A percentile compares a stretch with the other conserved stretches of the same genome.
phyloP scores from a whole-genome alignment of 2,888 invertebrate species.

The Nephrocerus scutellatus region DNA sequence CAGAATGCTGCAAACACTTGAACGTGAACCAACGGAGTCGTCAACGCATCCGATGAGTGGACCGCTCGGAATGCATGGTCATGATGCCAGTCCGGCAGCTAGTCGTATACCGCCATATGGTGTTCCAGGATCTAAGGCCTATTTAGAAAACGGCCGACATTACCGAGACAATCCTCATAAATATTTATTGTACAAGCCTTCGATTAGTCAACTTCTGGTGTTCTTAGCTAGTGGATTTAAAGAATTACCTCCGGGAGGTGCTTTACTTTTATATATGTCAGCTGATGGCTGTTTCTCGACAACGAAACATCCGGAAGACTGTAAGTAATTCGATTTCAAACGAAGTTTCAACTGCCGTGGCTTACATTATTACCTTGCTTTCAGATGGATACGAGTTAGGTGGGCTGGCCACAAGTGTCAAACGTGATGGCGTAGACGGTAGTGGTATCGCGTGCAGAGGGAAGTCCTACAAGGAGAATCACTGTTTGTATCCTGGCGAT shows the following conservation, averaged over 20 bases:
- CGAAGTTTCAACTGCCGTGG: slow-evolving; percentile 2
- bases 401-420: slow-evolving; percentile 82
- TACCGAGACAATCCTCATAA: slow-evolving; percentile 92
- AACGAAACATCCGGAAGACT: slow-evolving; percentile 80
- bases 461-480: slow-evolving; percentile 57
- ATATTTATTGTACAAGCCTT: slow-evolving; percentile 91
- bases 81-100: slow-evolving; percentile 49
- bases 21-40: slow-evolving; percentile 83
- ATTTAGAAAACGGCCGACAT: slow-evolving; percentile 65
- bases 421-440: slow-evolving; percentile 59
- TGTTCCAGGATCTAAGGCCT: slow-evolving; percentile 51
- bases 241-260: slow-evolving; percentile 86
- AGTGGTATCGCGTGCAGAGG: slow-evolving; percentile 45
- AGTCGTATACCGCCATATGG: slow-evolving; percentile 51
- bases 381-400: slow-evolving; percentile 84
- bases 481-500: slow-evolving; percentile 88
- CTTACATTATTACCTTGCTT: slow-evolving; percentile 26
- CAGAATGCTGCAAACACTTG: slow-evolving; percentile 89
- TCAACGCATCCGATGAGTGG: slow-evolving; percentile 57
- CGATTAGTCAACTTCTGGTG: slow-evolving; percentile 86
- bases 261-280: slow-evolving; percentile 84
- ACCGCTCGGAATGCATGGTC: slow-evolving; percentile 48
- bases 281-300: slow-evolving; percentile 83
- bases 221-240: slow-evolving; percentile 89
- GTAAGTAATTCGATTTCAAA: slow-evolving; percentile 51